Evolutionary conservation across 1,140 invertebrate genomes (phyloP).

Genomic region (Achatina immaculata): DNA sequence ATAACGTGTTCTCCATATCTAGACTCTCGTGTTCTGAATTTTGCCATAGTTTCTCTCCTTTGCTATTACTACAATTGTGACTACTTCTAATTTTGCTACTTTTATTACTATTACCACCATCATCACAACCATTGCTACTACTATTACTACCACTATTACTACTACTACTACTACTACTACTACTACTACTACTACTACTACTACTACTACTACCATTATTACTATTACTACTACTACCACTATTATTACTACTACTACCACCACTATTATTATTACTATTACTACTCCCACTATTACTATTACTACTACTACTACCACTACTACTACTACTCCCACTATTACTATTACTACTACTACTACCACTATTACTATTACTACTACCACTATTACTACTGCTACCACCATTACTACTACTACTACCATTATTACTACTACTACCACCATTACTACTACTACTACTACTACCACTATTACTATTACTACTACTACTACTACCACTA

Average conservation of each 20-base stretch:
- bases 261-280: slow-evolving; percentile 17
- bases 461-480: slow-evolving; percentile 13
- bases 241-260: slow-evolving; percentile 21
- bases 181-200: slow-evolving; percentile 30
- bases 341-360: slow-evolving; percentile 28
- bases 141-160: slow-evolving; percentile 8
- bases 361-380: background rate
- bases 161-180: slow-evolving; percentile 31
- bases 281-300: slow-evolving; percentile 9
- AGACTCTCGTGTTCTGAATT: no score
- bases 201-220: slow-evolving; percentile 26
- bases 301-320: slow-evolving; percentile 12
- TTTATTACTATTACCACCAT: background rate
- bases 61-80: no score
- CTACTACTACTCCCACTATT: slow-evolving; percentile 13
- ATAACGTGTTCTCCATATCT: no score
- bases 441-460: slow-evolving; percentile 12
- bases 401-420: background rate
- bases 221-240: slow-evolving; percentile 16
- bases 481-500: slow-evolving; percentile 19
- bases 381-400: background rate
- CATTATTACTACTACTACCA: slow-evolving; percentile 9
- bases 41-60: no score
- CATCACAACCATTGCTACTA: background rate
- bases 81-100: no score